These are phyloP conservation scores for Littorina saxatilis DNA, from an alignment of 1,140 invertebrate species.

Conservation along the genomic window DNA sequence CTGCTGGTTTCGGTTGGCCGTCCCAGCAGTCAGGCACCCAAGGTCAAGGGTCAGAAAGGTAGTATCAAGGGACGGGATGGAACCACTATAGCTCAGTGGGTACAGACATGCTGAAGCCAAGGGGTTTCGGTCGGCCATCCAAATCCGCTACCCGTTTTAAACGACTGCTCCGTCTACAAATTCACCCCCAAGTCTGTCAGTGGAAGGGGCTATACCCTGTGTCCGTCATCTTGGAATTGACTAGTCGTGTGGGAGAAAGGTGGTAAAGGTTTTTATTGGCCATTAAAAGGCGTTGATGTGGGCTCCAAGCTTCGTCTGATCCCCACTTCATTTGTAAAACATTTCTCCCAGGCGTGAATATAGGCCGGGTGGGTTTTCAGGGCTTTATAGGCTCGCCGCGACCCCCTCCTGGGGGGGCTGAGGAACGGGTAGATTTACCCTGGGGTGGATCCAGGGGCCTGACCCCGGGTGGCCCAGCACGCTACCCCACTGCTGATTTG, in stretches of 20 bases:
- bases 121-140: background rate
- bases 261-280: background rate
- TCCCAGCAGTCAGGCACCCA: too few species aligned
- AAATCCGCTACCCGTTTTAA: background rate
- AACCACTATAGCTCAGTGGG: background rate
- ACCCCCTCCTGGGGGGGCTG: background rate
- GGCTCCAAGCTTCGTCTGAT: background rate
- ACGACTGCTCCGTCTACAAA: background rate
- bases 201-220: too few species aligned
- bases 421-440: background rate
- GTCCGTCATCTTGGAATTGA: too few species aligned
- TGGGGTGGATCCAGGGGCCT: background rate
- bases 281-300: background rate
- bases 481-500: background rate
- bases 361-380: background rate
- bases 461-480: background rate
- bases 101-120: background rate
- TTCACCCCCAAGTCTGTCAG: too few species aligned
- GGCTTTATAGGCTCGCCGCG: background rate
- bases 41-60: background rate
- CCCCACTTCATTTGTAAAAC: background rate
- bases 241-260: background rate
- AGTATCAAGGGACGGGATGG: background rate
- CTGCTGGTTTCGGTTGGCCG: too few species aligned
- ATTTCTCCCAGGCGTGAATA: background rate